phyloP scores from a whole-genome alignment of 2,113 vertebrate species.

The Verasper variegatus region DNA sequence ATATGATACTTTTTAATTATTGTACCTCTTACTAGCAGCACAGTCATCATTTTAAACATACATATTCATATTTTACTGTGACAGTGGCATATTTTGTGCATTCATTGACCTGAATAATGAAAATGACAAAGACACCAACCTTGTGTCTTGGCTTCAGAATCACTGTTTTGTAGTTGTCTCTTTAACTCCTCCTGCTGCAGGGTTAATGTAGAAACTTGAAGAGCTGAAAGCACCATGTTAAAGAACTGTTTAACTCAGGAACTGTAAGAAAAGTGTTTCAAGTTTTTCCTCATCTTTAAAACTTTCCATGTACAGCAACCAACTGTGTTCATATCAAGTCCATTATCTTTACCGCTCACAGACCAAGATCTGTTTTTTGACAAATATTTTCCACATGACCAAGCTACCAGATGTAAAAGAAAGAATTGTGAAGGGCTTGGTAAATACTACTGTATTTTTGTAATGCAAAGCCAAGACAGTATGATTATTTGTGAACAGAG shows the following conservation, averaged over 20 bases:
- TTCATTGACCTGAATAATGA: not conserved
- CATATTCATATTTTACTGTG: not conserved
- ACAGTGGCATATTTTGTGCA: not conserved
- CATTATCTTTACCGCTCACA: not conserved
- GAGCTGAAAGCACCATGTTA: slow-evolving; percentile 39
- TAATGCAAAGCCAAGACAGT: not conserved
- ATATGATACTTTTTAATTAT: not conserved
- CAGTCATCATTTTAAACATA: not conserved
- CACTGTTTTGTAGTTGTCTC: slow-evolving; percentile 20
- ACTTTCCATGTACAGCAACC: not conserved
- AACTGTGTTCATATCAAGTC: not conserved
- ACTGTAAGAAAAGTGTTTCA: not conserved
- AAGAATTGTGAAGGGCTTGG: not conserved
- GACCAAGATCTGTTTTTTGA: no score
- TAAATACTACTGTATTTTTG: not conserved
- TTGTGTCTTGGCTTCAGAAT: slow-evolving; percentile 19
- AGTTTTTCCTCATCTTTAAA: not conserved
- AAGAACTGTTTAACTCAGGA: not conserved
- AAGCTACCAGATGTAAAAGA: no score
- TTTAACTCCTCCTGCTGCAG: slow-evolving; percentile 40
- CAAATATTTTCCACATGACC: not conserved
- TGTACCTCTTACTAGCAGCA: not conserved
- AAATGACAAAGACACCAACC: slow-evolving; percentile 34
- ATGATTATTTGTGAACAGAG: not conserved
- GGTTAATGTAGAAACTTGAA: slow-evolving; percentile 51